Percentiles rank a stretch among this genome's conserved stretches.
phyloP scores from a whole-genome alignment of 2,113 vertebrate genomes.

The Oriolus oriolus region DNA sequence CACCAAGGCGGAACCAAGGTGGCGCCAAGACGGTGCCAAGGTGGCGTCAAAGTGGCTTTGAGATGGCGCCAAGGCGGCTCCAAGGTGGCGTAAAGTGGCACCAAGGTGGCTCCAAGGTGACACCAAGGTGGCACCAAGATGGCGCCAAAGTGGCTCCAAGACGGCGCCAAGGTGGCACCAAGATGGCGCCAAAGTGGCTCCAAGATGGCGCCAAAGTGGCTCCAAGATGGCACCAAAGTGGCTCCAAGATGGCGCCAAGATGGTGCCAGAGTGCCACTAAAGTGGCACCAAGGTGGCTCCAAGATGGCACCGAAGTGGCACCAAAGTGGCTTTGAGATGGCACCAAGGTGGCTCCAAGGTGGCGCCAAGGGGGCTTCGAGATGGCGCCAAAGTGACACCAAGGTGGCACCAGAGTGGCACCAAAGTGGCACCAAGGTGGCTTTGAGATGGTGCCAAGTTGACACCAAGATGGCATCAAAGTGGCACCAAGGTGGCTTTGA shows the following conservation, averaged over 20 bases:
- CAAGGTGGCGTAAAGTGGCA: accelerated
- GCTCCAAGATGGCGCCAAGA: accelerated
- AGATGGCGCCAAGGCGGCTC: accelerated
- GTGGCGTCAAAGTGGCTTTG: accelerated
- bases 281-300: accelerated
- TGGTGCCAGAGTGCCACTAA: accelerated
- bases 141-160: accelerated
- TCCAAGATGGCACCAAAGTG: accelerated
- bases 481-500: accelerated
- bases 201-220: accelerated
- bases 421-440: accelerated
- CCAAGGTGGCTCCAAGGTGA: accelerated
- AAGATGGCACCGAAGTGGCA: accelerated
- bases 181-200: accelerated
- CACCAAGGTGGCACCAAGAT: accelerated
- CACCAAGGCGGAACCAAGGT: accelerated
- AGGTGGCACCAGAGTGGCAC: accelerated
- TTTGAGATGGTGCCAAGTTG: neutral
- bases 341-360: accelerated
- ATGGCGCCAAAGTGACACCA: accelerated
- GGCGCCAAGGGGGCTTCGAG: accelerated
- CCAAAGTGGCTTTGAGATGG: accelerated
- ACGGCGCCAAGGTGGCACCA: accelerated
- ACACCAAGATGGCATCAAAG: accelerated
- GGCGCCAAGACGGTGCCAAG: accelerated